Percentiles rank a stretch among this genome's conserved stretches.
These are phyloP conservation scores for Melikaiella ostensackeni DNA, from an alignment of 2,888 invertebrate species.

Conservation along the genomic window DNA sequence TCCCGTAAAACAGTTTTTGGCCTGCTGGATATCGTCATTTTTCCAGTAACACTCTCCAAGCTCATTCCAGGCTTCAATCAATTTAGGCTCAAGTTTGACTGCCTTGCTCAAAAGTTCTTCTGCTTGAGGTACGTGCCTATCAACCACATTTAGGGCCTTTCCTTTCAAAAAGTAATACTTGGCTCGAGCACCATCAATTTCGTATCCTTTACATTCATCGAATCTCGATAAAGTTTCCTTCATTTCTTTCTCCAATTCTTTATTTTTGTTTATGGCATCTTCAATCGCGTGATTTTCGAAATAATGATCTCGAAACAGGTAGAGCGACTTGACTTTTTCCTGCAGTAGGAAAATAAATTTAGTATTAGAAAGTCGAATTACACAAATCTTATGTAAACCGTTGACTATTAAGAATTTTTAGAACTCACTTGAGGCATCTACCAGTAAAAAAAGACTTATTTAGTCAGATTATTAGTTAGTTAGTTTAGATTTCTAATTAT, in stretches of 20 bases:
- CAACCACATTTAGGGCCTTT: conserved; percentile 85
- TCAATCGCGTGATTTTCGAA: conserved; percentile 86
- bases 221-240: conserved; percentile 81
- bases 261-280: conserved; percentile 83
- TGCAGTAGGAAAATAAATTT: conserved; percentile 68
- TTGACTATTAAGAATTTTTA: not conserved
- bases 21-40: conserved; percentile 87
- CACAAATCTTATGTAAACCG: too few relatives aligned
- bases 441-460: too few relatives aligned
- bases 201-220: conserved; percentile 83
- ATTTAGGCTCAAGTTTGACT: conserved; percentile 89
- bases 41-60: conserved; percentile 94
- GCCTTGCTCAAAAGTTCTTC: conserved; percentile 88
- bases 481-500: too few relatives aligned
- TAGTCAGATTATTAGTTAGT: too few relatives aligned
- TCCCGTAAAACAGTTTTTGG: conserved; percentile 90
- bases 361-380: not conserved
- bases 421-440: too few relatives aligned
- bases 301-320: conserved; percentile 86
- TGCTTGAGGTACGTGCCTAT: conserved; percentile 84
- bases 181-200: conserved; percentile 78
- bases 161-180: conserved; percentile 86
- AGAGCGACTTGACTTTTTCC: conserved; percentile 84
- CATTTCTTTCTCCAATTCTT: conserved; percentile 83
- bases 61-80: conserved; percentile 92